Percentiles rank a stretch among this genome's conserved stretches.
Evolutionary conservation across 2,888 invertebrate species (phyloP).

Genomic region (Coenonympha glycerion): DNA sequence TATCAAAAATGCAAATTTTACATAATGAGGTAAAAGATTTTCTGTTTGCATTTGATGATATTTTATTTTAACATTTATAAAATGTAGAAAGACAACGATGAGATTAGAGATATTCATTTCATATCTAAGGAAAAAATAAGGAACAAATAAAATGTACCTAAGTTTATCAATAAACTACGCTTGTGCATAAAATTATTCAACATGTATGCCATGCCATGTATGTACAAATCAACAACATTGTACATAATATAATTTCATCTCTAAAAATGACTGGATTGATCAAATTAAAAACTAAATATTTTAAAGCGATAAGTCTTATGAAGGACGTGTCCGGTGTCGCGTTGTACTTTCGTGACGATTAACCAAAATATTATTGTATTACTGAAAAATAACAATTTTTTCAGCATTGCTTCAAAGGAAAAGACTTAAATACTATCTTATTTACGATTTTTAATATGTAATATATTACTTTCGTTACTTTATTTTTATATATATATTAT

Average conservation of each 20-base stretch:
- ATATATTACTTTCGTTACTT: too few species aligned
- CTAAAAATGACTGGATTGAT: neutral
- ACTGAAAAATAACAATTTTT: too few species aligned
- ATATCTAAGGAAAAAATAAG: neutral
- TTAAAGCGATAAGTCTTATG: neutral
- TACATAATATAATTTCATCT: neutral
- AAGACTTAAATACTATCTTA: too few species aligned
- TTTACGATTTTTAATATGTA: too few species aligned
- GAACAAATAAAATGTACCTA: neutral
- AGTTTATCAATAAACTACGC: neutral
- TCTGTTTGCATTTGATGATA: constrained; percentile 8
- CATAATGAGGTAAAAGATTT: constrained; percentile 22
- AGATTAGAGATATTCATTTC: neutral
- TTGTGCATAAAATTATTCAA: neutral
- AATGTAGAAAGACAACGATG: constrained; percentile 9
- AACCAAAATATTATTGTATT: too few species aligned
- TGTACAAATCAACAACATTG: neutral
- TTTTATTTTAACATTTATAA: constrained; percentile 17
- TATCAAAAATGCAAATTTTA: constrained; percentile 33
- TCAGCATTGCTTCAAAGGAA: too few species aligned
- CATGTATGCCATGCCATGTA: neutral
- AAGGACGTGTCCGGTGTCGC: neutral
- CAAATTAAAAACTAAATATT: neutral
- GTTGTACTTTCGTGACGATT: neutral
- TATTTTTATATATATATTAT: too few species aligned